phyloP scores from a whole-genome alignment of 2,797 vertebrate species.

The Myotis myotis region DNA sequence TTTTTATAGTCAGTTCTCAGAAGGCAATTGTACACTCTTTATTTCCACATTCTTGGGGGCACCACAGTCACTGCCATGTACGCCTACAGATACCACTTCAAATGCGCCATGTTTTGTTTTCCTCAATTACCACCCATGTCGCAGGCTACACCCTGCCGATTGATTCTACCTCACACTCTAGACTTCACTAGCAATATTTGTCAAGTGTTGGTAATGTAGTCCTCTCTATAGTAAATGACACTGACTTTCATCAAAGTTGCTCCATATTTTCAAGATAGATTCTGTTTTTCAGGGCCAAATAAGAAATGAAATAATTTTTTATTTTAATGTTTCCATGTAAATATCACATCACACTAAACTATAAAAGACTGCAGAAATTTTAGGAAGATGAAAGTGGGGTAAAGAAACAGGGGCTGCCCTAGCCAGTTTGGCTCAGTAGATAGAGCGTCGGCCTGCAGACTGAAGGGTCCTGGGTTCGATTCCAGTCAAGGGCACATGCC shows the following conservation, averaged over 20 bases:
- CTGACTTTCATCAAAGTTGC: neutral
- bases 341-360: neutral
- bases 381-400: neutral
- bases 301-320: neutral
- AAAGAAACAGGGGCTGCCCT: neutral
- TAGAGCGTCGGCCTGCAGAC: too few species aligned
- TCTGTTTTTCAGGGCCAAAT: neutral
- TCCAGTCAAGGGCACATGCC: too few species aligned
- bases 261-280: neutral
- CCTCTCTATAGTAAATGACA: neutral
- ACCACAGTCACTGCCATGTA: neutral
- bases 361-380: neutral
- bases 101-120: neutral
- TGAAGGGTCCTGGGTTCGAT: too few species aligned
- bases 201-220: neutral
- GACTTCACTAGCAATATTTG: neutral
- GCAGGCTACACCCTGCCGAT: neutral
- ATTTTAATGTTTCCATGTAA: neutral
- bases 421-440: too few species aligned
- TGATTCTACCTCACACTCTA: neutral
- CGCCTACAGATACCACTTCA: conserved; percentile 29
- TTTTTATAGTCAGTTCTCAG: neutral
- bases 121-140: neutral
- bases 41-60: neutral
- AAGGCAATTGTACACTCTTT: neutral